Conservation (phyloP, 2,888 invertebrate genomes). For the Pyrocoelia pectoralis region DNA sequence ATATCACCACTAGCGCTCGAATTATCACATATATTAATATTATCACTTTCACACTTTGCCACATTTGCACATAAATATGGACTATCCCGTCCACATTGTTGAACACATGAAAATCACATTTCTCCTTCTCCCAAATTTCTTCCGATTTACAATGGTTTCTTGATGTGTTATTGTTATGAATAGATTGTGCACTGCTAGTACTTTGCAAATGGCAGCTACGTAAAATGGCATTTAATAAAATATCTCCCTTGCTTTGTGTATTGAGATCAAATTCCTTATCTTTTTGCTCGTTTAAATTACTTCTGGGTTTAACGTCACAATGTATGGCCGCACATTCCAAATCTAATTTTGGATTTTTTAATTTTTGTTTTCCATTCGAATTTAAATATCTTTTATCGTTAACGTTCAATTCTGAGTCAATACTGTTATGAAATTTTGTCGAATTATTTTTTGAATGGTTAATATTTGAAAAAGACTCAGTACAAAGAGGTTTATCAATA, state of each 20-base stretch:
- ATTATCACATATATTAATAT: constrained; percentile 53
- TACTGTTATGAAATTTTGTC: neutral
- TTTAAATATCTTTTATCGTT: constrained; percentile 39
- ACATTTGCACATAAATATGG: constrained; percentile 43
- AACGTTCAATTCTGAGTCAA: constrained; percentile 42
- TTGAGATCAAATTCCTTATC: constrained; percentile 52
- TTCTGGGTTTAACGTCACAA: constrained; percentile 40
- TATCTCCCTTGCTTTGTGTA: constrained; percentile 49
- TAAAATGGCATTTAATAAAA: constrained; percentile 57
- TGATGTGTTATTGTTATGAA: constrained; percentile 25
- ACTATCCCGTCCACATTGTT: constrained; percentile 39
- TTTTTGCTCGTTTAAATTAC: constrained; percentile 32
- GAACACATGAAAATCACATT: constrained; percentile 46
- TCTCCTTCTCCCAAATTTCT: constrained; percentile 31
- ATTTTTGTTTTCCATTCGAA: constrained; percentile 35
- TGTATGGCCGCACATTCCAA: constrained; percentile 57
- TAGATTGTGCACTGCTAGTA: constrained; percentile 8
- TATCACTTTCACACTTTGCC: constrained; percentile 35
- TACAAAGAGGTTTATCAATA: constrained; percentile 35
- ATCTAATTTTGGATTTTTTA: constrained; percentile 54
- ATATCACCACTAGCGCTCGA: constrained; percentile 57
- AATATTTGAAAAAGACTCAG: neutral
- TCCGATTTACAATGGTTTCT: neutral
- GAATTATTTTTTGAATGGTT: neutral
- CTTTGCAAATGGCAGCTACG: constrained; percentile 49